Evolutionary conservation across 37 sponge, comb jelly and placozoan genomes (phyloP).

Genomic region (Diacarnus erythraeanus): DNA sequence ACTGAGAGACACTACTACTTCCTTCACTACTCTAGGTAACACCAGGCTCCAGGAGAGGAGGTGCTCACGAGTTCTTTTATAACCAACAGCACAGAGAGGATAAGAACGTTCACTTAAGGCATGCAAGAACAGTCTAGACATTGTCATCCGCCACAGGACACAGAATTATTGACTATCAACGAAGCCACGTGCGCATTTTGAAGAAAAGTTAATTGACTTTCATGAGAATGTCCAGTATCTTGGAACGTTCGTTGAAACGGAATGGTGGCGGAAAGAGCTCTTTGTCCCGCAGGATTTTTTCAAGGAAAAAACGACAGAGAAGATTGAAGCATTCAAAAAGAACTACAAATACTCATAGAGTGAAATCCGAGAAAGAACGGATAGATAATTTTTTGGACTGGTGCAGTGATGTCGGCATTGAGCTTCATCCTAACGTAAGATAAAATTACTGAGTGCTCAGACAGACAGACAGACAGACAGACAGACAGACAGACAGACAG

Average conservation of each 20-base stretch:
- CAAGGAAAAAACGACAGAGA: neutral
- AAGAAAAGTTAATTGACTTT: too few relatives aligned
- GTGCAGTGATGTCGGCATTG: slow-evolving; percentile 42
- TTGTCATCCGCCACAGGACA: too few relatives aligned
- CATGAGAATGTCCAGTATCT: neutral
- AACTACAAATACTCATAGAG: neutral
- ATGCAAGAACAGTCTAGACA: slow-evolving; percentile 3
- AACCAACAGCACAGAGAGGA: slow-evolving; percentile 24
- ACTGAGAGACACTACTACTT: slow-evolving; percentile 16
- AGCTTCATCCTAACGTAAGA: slow-evolving; percentile 22
- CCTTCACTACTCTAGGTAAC: slow-evolving; percentile 43
- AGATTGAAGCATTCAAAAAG: neutral
- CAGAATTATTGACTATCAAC: too few relatives aligned
- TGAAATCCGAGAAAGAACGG: neutral
- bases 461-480: too few relatives aligned
- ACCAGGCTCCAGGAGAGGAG: slow-evolving; percentile 29
- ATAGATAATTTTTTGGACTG: slow-evolving; percentile 30
- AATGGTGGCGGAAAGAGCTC: neutral
- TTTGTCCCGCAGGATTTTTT: neutral
- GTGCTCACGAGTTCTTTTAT: slow-evolving; percentile 56
- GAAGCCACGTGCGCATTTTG: too few relatives aligned
- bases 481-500: too few relatives aligned
- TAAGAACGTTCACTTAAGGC: neutral
- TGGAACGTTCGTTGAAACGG: neutral
- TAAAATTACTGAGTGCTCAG: neutral